Evolutionary conservation across 2,113 vertebrate species (phyloP), one percentile per base, ranked within the genome.

Genomic region (Ranitomeya variabilis): DNA sequence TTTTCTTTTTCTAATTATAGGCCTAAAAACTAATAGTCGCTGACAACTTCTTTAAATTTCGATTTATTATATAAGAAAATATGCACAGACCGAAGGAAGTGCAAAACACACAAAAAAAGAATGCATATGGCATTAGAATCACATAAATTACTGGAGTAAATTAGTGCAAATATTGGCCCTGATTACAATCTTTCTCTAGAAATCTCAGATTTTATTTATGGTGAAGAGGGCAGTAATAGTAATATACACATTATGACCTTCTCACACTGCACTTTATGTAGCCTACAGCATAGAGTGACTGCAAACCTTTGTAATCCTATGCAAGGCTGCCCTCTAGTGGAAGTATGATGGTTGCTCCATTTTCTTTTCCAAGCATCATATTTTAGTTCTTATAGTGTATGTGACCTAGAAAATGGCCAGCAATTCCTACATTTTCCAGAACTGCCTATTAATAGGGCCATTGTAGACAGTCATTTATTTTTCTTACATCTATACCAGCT

Each of bases 271-370:
- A 15, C 13, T 60, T 14, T 15, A 60, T 13, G 14, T 60, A 60
- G 59, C 59, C 15, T 0, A 14, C 13, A 60, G 15, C 1, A 66
- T 21, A 6, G 9, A 67, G n/a, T 74, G 31, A 45, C 71, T 16
- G 16, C 7, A 45, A 9, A 14, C 12, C 59, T 66, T 81, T 12
- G 67, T 16, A 45, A 16, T 54, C 21, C 23, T 84, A 55, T 84
- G 6, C 82, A 84, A 84, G 8, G 19, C 64, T 84, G 82, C 51
- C 82, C 82, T 84, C 82, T 84, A 10, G 64, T 84, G 82, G 64
- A 69, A n/a, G 18, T 19, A 9, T 11, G 0, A 52, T 10, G 18
- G 10, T 11, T 26, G 13, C 0, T 16, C 45, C 9, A 6, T 31
- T 31, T 71, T 31, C 14, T 37, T 2, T 71, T 31, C 69, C 4